phyloP scores from a whole-genome alignment of 1,140 invertebrate genomes.

The Pogonus chalceus region DNA sequence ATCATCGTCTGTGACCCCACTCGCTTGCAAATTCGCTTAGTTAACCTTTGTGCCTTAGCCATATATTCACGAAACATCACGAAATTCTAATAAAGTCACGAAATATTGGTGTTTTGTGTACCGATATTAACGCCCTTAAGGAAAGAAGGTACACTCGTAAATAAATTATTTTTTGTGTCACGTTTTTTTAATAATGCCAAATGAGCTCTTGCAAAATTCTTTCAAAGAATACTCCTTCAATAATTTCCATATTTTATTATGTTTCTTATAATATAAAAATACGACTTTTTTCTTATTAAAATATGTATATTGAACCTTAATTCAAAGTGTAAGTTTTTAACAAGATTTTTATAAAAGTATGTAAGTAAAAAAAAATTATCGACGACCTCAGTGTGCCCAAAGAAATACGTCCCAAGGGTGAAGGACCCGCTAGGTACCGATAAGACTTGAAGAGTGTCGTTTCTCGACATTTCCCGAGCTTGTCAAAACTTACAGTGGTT shows the following conservation, averaged over 20 bases:
- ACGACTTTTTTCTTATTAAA: too few species aligned
- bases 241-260: too few species aligned
- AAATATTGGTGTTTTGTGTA: background rate
- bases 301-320: too few species aligned
- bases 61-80: background rate
- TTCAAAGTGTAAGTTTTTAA: too few species aligned
- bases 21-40: constrained; percentile 5
- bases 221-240: too few species aligned
- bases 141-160: background rate
- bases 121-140: background rate
- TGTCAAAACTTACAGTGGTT: background rate
- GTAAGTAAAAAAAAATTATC: too few species aligned
- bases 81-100: background rate
- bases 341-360: too few species aligned
- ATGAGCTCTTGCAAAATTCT: too few species aligned
- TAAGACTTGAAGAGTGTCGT: background rate
- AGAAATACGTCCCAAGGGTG: background rate
- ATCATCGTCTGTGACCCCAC: background rate
- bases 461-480: background rate
- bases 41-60: background rate
- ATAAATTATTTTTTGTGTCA: background rate
- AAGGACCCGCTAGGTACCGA: background rate
- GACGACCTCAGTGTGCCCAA: background rate
- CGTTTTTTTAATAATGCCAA: background rate
- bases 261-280: too few species aligned